Evolutionary conservation across 2,888 invertebrate species (phyloP), one percentile per base, ranked within the genome.

Genomic region (Torymus aiolomorphi): DNA sequence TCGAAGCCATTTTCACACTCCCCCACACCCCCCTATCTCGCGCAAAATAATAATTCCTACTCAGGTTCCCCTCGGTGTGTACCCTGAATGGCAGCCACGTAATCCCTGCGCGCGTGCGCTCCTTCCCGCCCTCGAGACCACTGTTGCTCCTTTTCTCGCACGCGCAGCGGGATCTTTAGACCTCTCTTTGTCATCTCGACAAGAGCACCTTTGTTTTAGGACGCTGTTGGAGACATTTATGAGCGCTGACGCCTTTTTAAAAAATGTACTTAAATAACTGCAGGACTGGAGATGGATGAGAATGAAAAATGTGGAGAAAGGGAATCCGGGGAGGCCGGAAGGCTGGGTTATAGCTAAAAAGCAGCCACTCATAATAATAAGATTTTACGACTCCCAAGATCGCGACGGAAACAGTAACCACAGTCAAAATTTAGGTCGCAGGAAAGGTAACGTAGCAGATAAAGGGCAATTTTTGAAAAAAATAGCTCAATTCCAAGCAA

Each of bases 41-140:
- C 49, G n/a, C 16, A 16, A 16, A 14, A 67, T 67, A 54, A 67
- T 67, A 67, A 67, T 67, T 67, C 54, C 54, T n/a, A 67, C 54
- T 67, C 52, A 67, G 52, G 31, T 4, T 11, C 24, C 52, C 20
- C 18, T 8, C 18, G 57, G 10, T 18, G 14, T 52, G 51, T n/a
- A n/a, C 13, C 20, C 66, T 52, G 51, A 66, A 66, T 42, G 66
- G 18, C 20, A 24, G 49, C 57, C 54, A 52, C 67, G 67, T 67
- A 67, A 67, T 67, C 67, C 67, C 57, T 11, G 16, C 16, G 57
- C 18, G 57, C 57, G 57, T 57, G 57, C 57, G 18, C 16, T 18
- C n/a, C 14, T 13, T 20, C 20, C 24, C 20, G 61, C 24, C 20
- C 13, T 18, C 61, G 8, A 51, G 5, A 13, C 20, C 18, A n/a